Percentiles rank a stretch among this genome's conserved stretches.
These are phyloP conservation scores for Hippoglossus stenolepis DNA, from an alignment of 2,113 vertebrate species.

Conservation along the genomic window DNA sequence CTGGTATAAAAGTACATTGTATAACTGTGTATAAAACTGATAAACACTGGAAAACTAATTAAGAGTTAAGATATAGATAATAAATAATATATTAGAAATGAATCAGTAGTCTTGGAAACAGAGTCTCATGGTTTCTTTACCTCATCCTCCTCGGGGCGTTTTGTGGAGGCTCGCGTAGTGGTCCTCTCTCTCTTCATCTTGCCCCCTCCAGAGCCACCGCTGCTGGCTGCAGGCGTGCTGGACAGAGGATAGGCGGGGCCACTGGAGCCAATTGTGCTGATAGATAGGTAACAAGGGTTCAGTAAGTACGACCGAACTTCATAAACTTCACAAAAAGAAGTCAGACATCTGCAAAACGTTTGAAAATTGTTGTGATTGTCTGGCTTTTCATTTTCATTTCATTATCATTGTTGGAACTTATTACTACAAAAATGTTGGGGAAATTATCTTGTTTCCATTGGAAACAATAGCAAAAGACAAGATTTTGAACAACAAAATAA, in stretches of 20 bases:
- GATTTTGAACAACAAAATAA: background rate
- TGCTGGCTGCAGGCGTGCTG: constrained; percentile 86
- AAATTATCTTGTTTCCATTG: no score
- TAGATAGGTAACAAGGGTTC: background rate
- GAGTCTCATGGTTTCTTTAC: constrained; percentile 70
- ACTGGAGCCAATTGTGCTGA: constrained; percentile 74
- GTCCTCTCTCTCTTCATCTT: constrained; percentile 92
- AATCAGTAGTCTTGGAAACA: background rate
- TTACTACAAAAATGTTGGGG: no score
- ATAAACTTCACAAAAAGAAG: background rate
- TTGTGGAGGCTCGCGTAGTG: constrained; percentile 78
- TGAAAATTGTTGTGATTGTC: no score
- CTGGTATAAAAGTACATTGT: background rate
- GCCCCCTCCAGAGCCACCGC: constrained; percentile 85
- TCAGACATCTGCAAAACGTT: no score
- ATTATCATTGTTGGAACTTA: no score
- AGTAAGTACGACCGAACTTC: background rate
- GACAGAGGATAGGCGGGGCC: constrained; percentile 83
- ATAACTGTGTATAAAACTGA: background rate
- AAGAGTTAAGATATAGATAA: no score
- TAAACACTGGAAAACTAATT: background rate
- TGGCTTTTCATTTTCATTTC: background rate
- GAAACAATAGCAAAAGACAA: no score
- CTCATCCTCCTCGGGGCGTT: constrained; percentile 83
- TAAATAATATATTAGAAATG: background rate